Conservation (phyloP, 2,113 vertebrate species). For the Sterrhoptilus dennistouni region DNA sequence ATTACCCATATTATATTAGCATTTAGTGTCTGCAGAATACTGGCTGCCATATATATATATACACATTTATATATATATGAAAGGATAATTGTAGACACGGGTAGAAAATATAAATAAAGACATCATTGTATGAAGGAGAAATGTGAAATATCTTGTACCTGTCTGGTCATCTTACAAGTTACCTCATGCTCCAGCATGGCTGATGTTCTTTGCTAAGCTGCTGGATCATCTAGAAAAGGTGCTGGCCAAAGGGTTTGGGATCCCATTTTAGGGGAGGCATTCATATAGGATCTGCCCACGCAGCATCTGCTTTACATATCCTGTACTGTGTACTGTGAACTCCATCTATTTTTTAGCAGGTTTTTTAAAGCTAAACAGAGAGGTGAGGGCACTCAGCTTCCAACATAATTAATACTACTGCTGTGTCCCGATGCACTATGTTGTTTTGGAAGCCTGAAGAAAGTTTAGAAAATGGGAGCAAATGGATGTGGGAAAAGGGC, state of each 20-base stretch:
- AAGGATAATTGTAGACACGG: neutral
- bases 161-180: neutral
- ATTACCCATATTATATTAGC: neutral
- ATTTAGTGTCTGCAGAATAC: neutral
- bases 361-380: neutral
- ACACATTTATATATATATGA: neutral
- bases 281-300: rapidly evolving
- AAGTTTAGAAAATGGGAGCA: neutral
- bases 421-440: neutral
- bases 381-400: neutral
- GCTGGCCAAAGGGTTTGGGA: neutral
- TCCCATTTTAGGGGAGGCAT: neutral
- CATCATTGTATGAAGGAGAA: neutral
- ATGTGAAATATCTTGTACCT: neutral
- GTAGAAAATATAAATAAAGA: neutral
- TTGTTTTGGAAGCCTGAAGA: neutral
- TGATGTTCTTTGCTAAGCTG: neutral
- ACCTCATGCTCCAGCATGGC: neutral
- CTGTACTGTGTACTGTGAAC: neutral
- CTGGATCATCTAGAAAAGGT: neutral
- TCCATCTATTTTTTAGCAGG: neutral
- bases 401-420: neutral
- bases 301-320: neutral
- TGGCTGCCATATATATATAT: neutral
- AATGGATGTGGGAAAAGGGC: neutral